Percentiles rank a stretch among this genome's conserved stretches.
phyloP scores from a whole-genome alignment of 2,113 vertebrate species.

The Ailuropoda melanoleuca region DNA sequence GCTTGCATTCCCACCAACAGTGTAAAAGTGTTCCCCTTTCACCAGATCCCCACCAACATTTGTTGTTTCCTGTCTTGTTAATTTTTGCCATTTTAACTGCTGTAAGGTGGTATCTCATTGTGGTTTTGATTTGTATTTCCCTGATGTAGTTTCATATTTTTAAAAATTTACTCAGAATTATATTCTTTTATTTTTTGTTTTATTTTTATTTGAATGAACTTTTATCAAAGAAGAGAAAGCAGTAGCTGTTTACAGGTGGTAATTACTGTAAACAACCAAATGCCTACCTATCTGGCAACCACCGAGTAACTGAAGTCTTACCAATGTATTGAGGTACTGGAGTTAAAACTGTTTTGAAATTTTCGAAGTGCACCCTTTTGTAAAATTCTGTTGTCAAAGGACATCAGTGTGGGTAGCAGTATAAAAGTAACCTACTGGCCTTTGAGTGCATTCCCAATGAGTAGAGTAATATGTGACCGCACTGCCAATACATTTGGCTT shows the following conservation, averaged over 20 bases:
- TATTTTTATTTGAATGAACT: neutral
- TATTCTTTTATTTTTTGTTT: neutral
- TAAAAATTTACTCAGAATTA: neutral
- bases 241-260: neutral
- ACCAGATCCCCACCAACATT: too few species aligned
- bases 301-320: neutral
- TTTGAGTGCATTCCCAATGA: slow-evolving; percentile 73
- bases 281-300: neutral
- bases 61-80: too few species aligned
- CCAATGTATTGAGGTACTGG: neutral
- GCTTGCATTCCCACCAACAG: too few species aligned
- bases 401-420: neutral
- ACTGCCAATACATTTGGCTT: slow-evolving; percentile 48
- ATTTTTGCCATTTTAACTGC: too few species aligned
- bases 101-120: too few species aligned
- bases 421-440: slow-evolving; percentile 70
- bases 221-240: neutral
- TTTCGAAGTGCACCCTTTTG: slow-evolving; percentile 35
- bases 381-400: slow-evolving; percentile 17
- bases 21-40: too few species aligned
- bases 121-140: too few species aligned
- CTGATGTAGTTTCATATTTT: neutral
- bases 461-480: slow-evolving; percentile 44
- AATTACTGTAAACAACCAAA: neutral
- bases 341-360: slow-evolving; percentile 46